Evolutionary conservation across 1,140 invertebrate genomes (phyloP), one percentile per base, ranked within the genome.

Genomic region (Leptinotarsa texana): DNA sequence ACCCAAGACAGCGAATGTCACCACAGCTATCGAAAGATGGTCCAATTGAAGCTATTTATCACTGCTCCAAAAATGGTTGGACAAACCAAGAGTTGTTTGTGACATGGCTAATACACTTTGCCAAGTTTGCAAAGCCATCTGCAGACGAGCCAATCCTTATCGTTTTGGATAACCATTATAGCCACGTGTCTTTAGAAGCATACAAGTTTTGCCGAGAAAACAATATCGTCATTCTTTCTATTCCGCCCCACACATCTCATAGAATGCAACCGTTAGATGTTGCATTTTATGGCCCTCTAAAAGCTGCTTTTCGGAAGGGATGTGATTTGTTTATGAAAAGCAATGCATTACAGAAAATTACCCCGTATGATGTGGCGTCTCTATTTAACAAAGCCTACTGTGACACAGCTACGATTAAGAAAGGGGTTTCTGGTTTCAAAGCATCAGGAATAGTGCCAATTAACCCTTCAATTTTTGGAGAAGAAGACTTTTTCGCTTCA

Each of bases 261-360:
- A 68, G 75, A 83, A 75, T 85, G 86, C 76, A 85, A 85, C 79
- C 84, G 87, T 74, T 80, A 74, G 42, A 84, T 73, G 72, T 80
- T 22, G 78, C 72, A 13, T 80, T 83, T 73, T 83, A 75, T 77
- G 76, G 72, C 21, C 75, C 80, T 22, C 51, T 85, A 27, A 85
- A 86, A 68, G 33, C 21, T 21, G 66, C 66, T 27, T 80, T 76
- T 27, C 69, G 74, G 57, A 48, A 62, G 63, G n/a, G 82, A 77
- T 81, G 80, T 61, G 76, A 82, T 69, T 69, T 65, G 3, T 78
- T 69, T 68, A 77, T 80, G 72, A 82, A 82, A 75, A 69, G n/a
- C 13, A 62, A 75, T 13, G 49, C 72, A 57, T 13, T 42, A 61
- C 51, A 75, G 74, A 79, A 77, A 65, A 80, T 81, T 22, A 81